These are phyloP conservation scores for Archegozetes longisetosus DNA, from an alignment of 1,140 invertebrate genomes.

Conservation along the genomic window DNA sequence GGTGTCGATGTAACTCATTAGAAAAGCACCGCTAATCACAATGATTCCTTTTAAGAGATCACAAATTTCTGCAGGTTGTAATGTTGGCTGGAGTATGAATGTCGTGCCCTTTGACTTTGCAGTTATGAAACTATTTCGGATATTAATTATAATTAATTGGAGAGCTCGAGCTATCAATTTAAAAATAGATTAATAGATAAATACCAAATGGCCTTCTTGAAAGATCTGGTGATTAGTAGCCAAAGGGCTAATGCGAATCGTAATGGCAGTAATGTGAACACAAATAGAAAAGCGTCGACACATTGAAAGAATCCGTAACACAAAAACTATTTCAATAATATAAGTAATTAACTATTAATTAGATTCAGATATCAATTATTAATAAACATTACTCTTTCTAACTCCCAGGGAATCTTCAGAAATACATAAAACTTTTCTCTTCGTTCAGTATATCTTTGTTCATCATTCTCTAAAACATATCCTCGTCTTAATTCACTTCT, in stretches of 20 bases:
- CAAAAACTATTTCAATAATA: conserved; percentile 48
- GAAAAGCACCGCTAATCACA: conserved; percentile 59
- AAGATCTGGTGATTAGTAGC: conserved; percentile 51
- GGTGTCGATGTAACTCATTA: conserved; percentile 83
- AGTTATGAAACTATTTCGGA: not conserved
- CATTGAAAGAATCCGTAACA: conserved; percentile 90
- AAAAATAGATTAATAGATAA: not conserved
- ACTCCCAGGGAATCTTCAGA: conserved; percentile 82
- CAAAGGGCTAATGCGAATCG: conserved; percentile 71
- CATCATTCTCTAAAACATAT: conserved; percentile 80
- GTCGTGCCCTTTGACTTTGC: not conserved
- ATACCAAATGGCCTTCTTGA: conserved; percentile 28
- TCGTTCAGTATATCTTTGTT: conserved; percentile 77
- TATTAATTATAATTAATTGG: too few relatives aligned
- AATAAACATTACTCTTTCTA: conserved; percentile 33
- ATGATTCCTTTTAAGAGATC: conserved; percentile 86
- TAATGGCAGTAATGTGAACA: conserved; percentile 92
- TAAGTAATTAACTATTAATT: conserved; percentile 8
- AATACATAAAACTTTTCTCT: conserved; percentile 93
- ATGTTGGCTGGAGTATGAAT: conserved; percentile 23
- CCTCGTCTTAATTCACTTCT: conserved; percentile 72
- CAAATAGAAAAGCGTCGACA: conserved; percentile 93
- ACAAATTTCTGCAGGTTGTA: conserved; percentile 85
- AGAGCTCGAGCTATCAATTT: not conserved
- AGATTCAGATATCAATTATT: not conserved